These are phyloP conservation scores for Corythornis leucogaster DNA, from an alignment of 2,797 vertebrate species.

Conservation along the genomic window DNA sequence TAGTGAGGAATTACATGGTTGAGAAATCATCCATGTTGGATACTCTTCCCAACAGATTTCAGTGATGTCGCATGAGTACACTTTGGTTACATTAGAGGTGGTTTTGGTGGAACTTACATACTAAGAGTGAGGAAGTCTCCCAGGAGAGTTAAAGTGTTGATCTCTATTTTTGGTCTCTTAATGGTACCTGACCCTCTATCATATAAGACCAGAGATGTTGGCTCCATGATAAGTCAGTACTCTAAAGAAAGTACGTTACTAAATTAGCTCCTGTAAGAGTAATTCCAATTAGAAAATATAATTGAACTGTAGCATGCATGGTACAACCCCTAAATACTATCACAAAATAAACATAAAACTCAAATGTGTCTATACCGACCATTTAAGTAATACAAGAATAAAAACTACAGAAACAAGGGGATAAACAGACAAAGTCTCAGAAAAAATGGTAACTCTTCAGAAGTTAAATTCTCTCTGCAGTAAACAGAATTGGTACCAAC, in stretches of 20 bases:
- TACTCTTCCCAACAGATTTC: neutral
- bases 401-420: neutral
- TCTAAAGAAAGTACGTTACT: neutral
- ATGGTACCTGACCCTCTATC: neutral
- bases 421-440: neutral
- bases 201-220: accelerated
- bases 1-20: neutral
- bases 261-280: neutral
- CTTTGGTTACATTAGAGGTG: neutral
- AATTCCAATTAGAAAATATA: neutral
- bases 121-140: neutral
- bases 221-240: neutral
- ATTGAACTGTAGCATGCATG: neutral
- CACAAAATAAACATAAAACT: neutral
- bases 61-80: neutral
- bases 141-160: neutral
- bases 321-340: neutral
- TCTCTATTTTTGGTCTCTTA: neutral
- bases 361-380: neutral
- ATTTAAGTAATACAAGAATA: neutral
- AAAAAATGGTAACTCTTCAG: neutral
- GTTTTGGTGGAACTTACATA: neutral
- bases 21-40: neutral
- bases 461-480: neutral
- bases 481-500: neutral